Percentiles rank a stretch among this genome's conserved stretches.
Conservation (phyloP, 2,797 vertebrate genomes). For the Podarcis siculus region DNA sequence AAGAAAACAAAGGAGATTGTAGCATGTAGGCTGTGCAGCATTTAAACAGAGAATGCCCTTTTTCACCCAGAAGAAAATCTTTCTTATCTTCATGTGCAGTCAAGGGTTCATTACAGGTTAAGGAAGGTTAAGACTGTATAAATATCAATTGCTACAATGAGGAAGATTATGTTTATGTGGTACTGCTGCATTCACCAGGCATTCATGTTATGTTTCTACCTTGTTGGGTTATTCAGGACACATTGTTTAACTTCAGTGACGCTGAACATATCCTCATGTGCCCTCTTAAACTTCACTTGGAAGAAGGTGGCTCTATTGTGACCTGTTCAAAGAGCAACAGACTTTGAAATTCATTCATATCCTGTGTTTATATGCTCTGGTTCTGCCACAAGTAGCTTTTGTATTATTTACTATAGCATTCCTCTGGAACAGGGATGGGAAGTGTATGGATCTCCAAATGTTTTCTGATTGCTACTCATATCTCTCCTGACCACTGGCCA, state of each 20-base stretch:
- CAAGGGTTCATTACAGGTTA: conserved; percentile 19
- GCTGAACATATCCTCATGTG: conserved; percentile 30
- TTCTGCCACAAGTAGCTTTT: conserved; percentile 5
- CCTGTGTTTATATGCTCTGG: conserved; percentile 14
- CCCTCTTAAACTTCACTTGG: background rate
- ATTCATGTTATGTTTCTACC: conserved; percentile 15
- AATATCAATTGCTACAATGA: conserved; percentile 9
- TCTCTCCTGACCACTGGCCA: too few relatives aligned
- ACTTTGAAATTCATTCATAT: conserved; percentile 30
- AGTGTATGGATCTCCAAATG: too few relatives aligned
- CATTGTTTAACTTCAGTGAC: conserved; percentile 4
- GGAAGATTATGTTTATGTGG: background rate
- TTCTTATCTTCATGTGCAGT: background rate
- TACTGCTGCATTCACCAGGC: background rate
- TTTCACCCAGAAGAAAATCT: conserved; percentile 1
- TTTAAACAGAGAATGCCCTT: background rate
- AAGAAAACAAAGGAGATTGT: background rate
- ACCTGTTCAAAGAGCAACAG: background rate
- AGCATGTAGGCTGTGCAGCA: background rate
- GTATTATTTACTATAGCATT: background rate
- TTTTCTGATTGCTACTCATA: too few relatives aligned
- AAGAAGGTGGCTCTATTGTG: background rate
- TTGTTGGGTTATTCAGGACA: background rate
- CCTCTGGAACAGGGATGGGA: background rate
- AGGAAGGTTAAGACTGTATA: background rate